These are phyloP conservation scores for Pollachius pollachius DNA, from an alignment of 2,113 vertebrate genomes.

Conservation along the genomic window DNA sequence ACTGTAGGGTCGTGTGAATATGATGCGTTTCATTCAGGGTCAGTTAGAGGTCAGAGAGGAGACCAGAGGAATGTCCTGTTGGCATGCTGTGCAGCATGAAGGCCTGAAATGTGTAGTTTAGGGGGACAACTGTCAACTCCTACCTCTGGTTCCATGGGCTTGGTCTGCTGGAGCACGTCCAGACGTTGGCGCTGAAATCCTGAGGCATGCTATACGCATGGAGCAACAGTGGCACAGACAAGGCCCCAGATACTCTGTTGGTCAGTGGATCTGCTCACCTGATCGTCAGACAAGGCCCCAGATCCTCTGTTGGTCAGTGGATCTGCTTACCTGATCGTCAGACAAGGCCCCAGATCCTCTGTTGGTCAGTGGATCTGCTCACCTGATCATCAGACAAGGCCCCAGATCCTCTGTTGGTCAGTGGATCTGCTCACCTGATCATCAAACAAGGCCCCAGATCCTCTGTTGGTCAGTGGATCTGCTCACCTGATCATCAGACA, in stretches of 20 bases:
- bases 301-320: no score
- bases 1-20: neutral
- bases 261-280: no score
- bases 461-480: no score
- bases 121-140: neutral
- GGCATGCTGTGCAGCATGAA: no score
- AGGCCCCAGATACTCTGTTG: neutral
- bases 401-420: neutral
- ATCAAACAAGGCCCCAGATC: no score
- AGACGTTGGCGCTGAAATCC: neutral
- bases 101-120: neutral
- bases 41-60: slow-evolving; percentile 15
- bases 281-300: neutral
- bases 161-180: neutral
- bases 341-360: neutral
- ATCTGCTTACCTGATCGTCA: no score
- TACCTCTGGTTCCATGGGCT: neutral
- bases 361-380: no score
- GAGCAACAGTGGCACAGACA: neutral
- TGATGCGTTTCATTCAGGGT: slow-evolving; percentile 3
- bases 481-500: no score
- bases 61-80: neutral
- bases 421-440: no score
- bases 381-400: neutral
- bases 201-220: neutral